Percentiles rank a stretch among this genome's conserved stretches.
These are phyloP conservation scores for Tenualosa ilisha DNA, from an alignment of 2,797 vertebrate genomes.

Conservation along the genomic window DNA sequence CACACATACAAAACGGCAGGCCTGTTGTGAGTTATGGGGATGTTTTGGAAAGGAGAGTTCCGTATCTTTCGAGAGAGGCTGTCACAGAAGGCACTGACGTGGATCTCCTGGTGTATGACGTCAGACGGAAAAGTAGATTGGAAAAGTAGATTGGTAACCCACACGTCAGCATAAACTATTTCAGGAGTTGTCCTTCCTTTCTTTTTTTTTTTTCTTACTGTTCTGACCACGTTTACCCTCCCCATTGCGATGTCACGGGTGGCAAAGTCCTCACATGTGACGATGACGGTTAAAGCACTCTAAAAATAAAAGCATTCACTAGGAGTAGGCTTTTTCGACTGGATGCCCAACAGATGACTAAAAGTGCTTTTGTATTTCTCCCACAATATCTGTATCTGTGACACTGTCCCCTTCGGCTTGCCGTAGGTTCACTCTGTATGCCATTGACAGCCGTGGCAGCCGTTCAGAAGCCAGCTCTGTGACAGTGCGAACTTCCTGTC, in stretches of 20 bases:
- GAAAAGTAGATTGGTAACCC: no score
- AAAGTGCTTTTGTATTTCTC: not conserved
- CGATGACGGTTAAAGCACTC: not conserved
- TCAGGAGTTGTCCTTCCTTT: not conserved
- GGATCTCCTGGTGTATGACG: not conserved
- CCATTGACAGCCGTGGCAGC: conserved; percentile 91
- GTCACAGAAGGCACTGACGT: not conserved
- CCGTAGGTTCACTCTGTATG: conserved; percentile 88
- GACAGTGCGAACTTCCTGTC: conserved; percentile 91
- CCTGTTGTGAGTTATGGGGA: conserved; percentile 2
- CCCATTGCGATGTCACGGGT: not conserved
- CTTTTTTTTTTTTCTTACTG: not conserved
- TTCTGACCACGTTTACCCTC: not conserved
- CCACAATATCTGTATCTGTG: conserved; percentile 31
- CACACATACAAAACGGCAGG: not conserved
- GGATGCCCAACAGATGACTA: not conserved
- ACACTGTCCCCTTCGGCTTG: not conserved
- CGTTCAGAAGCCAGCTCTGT: conserved; percentile 90
- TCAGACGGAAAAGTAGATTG: not conserved
- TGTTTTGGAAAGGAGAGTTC: conserved; percentile 12
- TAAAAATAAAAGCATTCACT: not conserved
- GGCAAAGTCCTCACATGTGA: not conserved
- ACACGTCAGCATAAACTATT: no score
- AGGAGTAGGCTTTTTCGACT: not conserved
- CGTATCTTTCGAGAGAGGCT: not conserved